Evolutionary conservation across 2,888 invertebrate genomes (phyloP), one percentile per base, ranked within the genome.

Genomic region (Cantharis rufa): DNA sequence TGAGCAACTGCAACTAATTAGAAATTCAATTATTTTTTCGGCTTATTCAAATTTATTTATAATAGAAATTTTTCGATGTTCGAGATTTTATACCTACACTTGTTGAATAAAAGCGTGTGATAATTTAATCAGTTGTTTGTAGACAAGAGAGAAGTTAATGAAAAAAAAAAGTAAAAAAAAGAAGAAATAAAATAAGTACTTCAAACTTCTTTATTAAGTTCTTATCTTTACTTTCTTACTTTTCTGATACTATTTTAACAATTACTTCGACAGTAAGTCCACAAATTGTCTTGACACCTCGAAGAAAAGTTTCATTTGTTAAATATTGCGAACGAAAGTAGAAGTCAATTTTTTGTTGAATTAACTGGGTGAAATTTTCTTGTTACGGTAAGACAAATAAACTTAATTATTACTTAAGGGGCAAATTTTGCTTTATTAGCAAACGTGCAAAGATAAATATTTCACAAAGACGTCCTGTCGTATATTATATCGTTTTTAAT

Each of bases 401-500:
- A 74, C 74, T 66, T 61, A 61, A 71, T 75, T 71, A 75, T 75
- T 75, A 71, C 75, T 48, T 66, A 28, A 63, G 18, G 70, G 66
- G 70, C 66, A 71, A 71, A 70, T 75, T 48, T 75, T 75, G 24
- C 75, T 75, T 75, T 75, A 75, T 75, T 75, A 75, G 66, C 70
- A 21, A 15, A 24, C 75, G 66, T 71, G 71, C 74, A 68, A 71
- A 69, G 68, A 69, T 74, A 77, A 74, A 77, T 74, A 74, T 68
- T 74, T 77, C 62, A 62, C 66, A 68, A 71, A 66, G 77, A 70
- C 74, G 68, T 78, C 72, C 69, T 71, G 71, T 61, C 76, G 13
- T 72, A 70, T 69, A 72, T 69, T 69, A 78, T 62, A 78, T 62
- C 68, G 63, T 78, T 75, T 74, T 76, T 78, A 78, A 76, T 78